Evolutionary conservation across 1,140 invertebrate genomes (phyloP), one percentile per base, ranked within the genome.

Genomic region (Lucilia cuprina): DNA sequence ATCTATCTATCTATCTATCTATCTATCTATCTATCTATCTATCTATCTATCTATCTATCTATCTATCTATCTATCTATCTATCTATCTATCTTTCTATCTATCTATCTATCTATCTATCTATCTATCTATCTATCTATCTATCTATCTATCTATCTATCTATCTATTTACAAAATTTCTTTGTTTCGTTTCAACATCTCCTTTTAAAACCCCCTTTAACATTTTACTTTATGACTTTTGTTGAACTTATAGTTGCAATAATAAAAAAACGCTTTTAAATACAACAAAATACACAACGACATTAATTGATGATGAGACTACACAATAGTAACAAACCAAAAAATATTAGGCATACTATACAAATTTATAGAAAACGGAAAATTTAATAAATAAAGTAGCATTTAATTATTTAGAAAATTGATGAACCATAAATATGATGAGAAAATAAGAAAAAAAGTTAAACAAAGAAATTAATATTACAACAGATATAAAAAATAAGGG

Each of bases 331-430:
- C 13, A 41, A 41, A 41, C 13, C 13, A 41, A 41, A 60, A 60
- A 60, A 60, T 5, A 1, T n/a, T n/a, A 60, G 14, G 55, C 55
- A 14, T 60, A 70, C 21, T 21, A 4, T 70, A 70, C 1, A 30
- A 30, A 2, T 21, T 70, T 19, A 12, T 19, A 21, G 65, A n/a
- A 70, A 70, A 70, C 7, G 19, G 19, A 70, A 70, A 70, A 70
- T 70, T 70, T 70, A 70, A 70, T 70, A 70, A 70, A 70, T 21
- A 70, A 70, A 70, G 65, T 21, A 25, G 65, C 65, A 70, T 70
- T 70, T 70, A 70, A 70, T 70, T 70, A n/a, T 60, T 60, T 60
- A 60, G 55, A n/a, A 70, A 70, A n/a, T 70, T 70, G 65, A 70
- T 70, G 65, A 70, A 70, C 65, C 65, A 70, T 70, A 70, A 60